These are phyloP conservation scores for Xyrauchen texanus DNA, from an alignment of 2,113 vertebrate genomes.

Conservation along the genomic window DNA sequence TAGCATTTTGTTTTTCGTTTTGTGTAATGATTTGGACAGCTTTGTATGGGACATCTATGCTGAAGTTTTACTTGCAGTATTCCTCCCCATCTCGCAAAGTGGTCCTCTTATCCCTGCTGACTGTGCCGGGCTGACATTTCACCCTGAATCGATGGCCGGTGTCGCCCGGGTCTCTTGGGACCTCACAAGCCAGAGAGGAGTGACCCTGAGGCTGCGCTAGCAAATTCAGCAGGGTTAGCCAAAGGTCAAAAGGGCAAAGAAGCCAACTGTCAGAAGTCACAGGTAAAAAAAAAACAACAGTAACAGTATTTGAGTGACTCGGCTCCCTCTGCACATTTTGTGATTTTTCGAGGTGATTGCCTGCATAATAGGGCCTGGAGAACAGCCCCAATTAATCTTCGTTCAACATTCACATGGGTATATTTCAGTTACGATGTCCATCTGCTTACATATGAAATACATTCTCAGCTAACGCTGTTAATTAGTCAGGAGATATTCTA, in stretches of 20 bases:
- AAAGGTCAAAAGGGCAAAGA: constrained; percentile 21
- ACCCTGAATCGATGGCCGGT: constrained; percentile 55
- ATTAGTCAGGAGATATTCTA: too few relatives aligned
- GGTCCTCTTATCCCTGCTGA: constrained; percentile 48
- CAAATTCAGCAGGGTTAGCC: constrained; percentile 22
- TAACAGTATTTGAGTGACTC: constrained; percentile 6
- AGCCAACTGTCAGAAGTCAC: constrained; percentile 10
- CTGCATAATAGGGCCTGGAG: too few relatives aligned
- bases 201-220: constrained; percentile 23
- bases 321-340: neutral
- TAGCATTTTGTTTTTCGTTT: neutral
- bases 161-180: constrained; percentile 46
- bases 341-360: neutral
- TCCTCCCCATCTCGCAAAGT: constrained; percentile 47
- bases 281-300: constrained; percentile 37
- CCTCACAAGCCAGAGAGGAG: constrained; percentile 19
- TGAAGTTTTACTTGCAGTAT: neutral
- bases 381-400: too few relatives aligned
- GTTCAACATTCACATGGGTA: too few relatives aligned
- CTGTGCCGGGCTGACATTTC: constrained; percentile 54
- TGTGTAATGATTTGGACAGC: neutral
- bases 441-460: too few relatives aligned
- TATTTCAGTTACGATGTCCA: too few relatives aligned
- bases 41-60: neutral
- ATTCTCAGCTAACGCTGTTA: too few relatives aligned